These are phyloP conservation scores for Turritopsis rubra DNA, from an alignment of 30 jellyfish, hydroid and myxozoan genomes.

Conservation along the genomic window DNA sequence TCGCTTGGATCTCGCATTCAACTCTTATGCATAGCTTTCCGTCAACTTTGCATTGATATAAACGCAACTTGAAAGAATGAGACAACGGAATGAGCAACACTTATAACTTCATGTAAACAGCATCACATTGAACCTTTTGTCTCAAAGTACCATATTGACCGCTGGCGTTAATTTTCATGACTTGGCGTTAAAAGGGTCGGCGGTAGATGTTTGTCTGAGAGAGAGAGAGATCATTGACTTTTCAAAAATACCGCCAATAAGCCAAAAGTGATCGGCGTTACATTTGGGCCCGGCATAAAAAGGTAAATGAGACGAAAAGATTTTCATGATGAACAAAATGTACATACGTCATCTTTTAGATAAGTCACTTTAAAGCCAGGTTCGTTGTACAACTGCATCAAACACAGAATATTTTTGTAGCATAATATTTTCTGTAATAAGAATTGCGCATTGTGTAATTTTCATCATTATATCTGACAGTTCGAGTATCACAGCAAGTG, in stretches of 20 bases:
- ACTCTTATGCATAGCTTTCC: slow-evolving; percentile 12
- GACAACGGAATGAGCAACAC: no score
- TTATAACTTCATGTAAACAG: neutral
- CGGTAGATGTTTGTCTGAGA: no score
- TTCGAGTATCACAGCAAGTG: neutral
- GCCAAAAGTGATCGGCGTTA: no score
- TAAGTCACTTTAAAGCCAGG: neutral
- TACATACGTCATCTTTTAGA: neutral
- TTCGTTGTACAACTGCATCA: neutral
- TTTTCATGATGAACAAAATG: no score
- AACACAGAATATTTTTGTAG: neutral
- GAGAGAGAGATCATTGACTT: no score
- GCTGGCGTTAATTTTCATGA: no score
- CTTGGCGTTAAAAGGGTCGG: no score
- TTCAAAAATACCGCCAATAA: no score
- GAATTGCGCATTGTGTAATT: neutral
- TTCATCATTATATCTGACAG: neutral
- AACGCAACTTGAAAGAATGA: slow-evolving; percentile 1
- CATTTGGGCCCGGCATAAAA: no score
- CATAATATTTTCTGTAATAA: neutral
- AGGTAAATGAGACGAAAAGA: no score
- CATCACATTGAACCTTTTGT: neutral
- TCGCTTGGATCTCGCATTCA: neutral
- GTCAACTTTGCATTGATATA: neutral
- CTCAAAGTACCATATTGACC: no score